Conservation (phyloP, 2,797 vertebrate species). For the Lutjanus argentimaculatus region DNA sequence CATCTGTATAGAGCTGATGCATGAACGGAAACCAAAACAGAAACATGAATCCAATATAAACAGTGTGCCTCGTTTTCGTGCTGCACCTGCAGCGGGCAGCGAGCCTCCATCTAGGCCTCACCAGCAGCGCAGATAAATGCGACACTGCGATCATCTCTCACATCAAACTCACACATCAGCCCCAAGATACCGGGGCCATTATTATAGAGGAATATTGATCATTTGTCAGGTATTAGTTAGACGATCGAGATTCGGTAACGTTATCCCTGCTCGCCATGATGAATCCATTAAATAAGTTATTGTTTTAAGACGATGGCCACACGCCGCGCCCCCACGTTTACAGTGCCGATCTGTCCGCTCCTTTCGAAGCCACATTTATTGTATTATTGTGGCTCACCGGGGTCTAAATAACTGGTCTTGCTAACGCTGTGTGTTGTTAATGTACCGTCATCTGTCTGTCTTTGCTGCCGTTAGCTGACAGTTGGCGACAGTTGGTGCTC, state of each 20-base stretch:
- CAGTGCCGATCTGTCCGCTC: not conserved
- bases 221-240: not conserved
- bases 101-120: conserved; percentile 59
- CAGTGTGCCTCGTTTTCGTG: conserved; percentile 5
- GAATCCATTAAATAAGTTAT: not conserved
- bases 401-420: fast-evolving
- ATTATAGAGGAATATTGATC: fast-evolving
- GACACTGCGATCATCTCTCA: conserved; percentile 49
- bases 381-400: fast-evolving
- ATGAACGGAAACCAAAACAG: conserved; percentile 24
- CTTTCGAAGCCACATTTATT: not conserved
- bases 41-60: conserved; percentile 15
- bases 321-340: conserved; percentile 26
- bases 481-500: no score
- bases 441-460: not conserved
- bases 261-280: conserved; percentile 22
- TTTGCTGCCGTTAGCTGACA: not conserved
- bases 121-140: conserved; percentile 58
- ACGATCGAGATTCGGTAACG: not conserved
- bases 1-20: not conserved
- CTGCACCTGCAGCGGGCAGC: conserved; percentile 43
- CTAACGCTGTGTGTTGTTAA: not conserved
- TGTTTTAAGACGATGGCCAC: conserved; percentile 3
- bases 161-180: not conserved
- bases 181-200: no score